Conservation (phyloP, 2,113 vertebrate genomes). For the Scomber colias region DNA sequence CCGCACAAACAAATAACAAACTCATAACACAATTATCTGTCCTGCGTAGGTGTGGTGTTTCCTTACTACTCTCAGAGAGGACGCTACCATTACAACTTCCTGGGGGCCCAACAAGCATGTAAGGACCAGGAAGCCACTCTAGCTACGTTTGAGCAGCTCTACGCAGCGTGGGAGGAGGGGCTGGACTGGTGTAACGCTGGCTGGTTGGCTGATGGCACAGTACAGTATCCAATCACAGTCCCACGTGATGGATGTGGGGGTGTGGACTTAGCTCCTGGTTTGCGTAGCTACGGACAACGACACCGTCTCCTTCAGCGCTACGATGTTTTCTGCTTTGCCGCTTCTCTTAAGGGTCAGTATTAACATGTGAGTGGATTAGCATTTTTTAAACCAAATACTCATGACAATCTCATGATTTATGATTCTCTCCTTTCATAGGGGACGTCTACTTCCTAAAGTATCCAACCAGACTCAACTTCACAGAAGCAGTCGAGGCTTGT, state of each 20-base stretch:
- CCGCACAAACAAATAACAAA: too few relatives aligned
- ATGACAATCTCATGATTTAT: not conserved
- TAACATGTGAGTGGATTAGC: not conserved
- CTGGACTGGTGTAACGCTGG: slow-evolving; percentile 92
- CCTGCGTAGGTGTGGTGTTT: slow-evolving; percentile 90
- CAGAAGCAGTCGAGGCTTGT: slow-evolving; percentile 89
- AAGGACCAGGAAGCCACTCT: slow-evolving; percentile 88
- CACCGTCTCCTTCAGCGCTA: slow-evolving; percentile 86
- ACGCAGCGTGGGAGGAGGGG: slow-evolving; percentile 88
- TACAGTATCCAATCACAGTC: slow-evolving; percentile 89
- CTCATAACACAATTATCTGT: not conserved
- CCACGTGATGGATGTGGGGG: slow-evolving; percentile 85
- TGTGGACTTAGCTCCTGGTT: slow-evolving; percentile 83
- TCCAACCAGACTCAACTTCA: slow-evolving; percentile 83
- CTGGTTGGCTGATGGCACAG: slow-evolving; percentile 93
- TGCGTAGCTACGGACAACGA: slow-evolving; percentile 90
- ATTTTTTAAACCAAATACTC: not conserved
- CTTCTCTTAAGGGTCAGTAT: slow-evolving; percentile 85
- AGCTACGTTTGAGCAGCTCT: slow-evolving; percentile 93
- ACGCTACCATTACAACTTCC: slow-evolving; percentile 91
- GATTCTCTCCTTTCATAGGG: slow-evolving; percentile 78
- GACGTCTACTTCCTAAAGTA: slow-evolving; percentile 88
- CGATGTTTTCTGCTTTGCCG: slow-evolving; percentile 94
- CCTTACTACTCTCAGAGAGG: slow-evolving; percentile 90
- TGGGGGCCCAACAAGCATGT: slow-evolving; percentile 86